Base-by-base conservation (phyloP, 2,888 invertebrate species). In the Empis stercorea region DNA sequence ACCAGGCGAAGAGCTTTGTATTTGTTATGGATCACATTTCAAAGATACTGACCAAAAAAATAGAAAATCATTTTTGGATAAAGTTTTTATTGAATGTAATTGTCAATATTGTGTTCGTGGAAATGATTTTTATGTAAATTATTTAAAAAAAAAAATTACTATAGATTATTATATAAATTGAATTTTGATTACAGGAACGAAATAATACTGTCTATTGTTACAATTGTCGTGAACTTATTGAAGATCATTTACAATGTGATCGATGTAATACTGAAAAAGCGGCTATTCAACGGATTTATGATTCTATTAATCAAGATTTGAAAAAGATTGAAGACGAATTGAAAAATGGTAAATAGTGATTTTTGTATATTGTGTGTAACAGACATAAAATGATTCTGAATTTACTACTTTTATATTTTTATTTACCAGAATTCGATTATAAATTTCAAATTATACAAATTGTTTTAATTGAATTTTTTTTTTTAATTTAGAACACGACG, bases 1-100 rank as follows among this genome's bases (percentile, higher is more conserved):
- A 40, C 40, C 47, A 27, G 57, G 51, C 4, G 55, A 57, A 43
- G 54, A 55, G 46, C 40, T 57, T 6, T 49, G 23, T 27, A 44
- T 30, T 50, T 56, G 17, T 39, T 52, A 34, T 51, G 50, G 46
- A 49, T 55, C 49, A 57, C 58, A 9, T 45, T 54, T 45, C 51
- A 51, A 13, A 49, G 17, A 34, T 20, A 6, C 14, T 20, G 13
- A 14, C 3, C 15, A n/a, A 34, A 32, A 10, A 30, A 30, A 14
- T 15, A 27, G 23, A 27, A 27, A 27, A 27, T 27, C 23, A 27
- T 27, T 27, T 27, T 27, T 27, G 23, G 23, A 27, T 6, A 27
- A 27, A 27, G 23, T 27, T 27, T 27, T 27, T 27, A 27, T 41
- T 30, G 10, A 17, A 10, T 41, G 41, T 30, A 27, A 30, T 14